A percentile compares a stretch with the other conserved stretches of the same genome.
phyloP scores from a whole-genome alignment of 2,797 vertebrate genomes.

The Smutsia gigantea region DNA sequence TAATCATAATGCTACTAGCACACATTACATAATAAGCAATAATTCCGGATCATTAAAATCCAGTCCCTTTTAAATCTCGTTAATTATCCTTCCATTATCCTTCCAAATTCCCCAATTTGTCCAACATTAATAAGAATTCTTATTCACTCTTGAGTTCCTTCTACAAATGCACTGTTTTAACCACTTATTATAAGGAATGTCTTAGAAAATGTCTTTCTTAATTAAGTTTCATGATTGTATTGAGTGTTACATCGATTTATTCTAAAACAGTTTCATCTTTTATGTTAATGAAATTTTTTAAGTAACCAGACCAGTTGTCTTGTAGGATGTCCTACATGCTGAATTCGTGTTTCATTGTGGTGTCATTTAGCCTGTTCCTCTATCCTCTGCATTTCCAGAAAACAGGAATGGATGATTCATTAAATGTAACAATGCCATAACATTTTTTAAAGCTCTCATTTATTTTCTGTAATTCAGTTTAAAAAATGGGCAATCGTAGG shows the following conservation, averaged over 20 bases:
- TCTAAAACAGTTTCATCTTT: background rate
- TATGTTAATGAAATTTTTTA: background rate
- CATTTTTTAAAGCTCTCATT: background rate
- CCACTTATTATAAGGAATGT: background rate
- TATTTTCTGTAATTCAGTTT: background rate
- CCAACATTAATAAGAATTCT: background rate
- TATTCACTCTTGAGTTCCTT: background rate
- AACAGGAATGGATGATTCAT: background rate
- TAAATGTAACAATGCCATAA: background rate
- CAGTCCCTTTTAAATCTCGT: background rate
- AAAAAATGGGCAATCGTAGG: background rate
- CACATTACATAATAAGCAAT: slow-evolving; percentile 11
- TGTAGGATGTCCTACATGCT: background rate
- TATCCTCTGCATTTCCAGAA: slow-evolving; percentile 1
- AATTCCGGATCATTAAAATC: background rate
- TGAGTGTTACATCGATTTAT: background rate
- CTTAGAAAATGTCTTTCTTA: background rate
- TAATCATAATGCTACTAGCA: slow-evolving; percentile 6
- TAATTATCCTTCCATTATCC: background rate
- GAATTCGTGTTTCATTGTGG: background rate
- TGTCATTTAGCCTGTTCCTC: background rate
- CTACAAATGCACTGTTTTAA: slow-evolving; percentile 28
- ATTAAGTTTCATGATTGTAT: slow-evolving; percentile 11
- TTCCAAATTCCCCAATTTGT: background rate
- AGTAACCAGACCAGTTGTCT: background rate